Base-by-base conservation (phyloP, 2,888 invertebrate species). In the Coremacera marginata region DNA sequence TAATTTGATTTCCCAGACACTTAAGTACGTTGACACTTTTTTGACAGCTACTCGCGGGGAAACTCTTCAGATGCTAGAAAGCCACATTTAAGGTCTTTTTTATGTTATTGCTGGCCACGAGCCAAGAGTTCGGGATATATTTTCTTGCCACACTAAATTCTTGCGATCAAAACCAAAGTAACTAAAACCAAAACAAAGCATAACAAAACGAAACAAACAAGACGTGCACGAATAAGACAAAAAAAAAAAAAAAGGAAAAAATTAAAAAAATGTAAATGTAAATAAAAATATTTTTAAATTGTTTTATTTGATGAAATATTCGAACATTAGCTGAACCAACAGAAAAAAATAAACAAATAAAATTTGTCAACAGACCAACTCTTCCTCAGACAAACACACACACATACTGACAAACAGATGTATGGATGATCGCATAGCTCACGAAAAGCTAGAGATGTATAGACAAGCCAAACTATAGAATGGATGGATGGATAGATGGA, bases 21-120 rank as follows among this genome's bases (percentile, higher is more conserved):
- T 71, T 79, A 81, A 82, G 80, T 79, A 80, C 81, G 79, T 80
- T 80, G 81, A 81, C 82, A 82, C 77, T 80, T 77, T 76, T 78
- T 65, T 80, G 80, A 79, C 80, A 80, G 76, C 75, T 74, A 65
- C 76, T 75, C 52, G 27, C 44, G 44, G 11, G n/a, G 27, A 68
- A 19, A 19, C 55, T 9, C n/a, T 57, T 9, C 67, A 9, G n/a
- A 34, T 34, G 67, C 14, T 22, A 34, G 44, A 44, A 19, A 19
- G 8, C 37, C 14, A 14, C 7, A 11, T 57, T 60, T 60, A 25
- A 25, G 19, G 57, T 11, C 57, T 27, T 55, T 52, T 37, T 57
- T 52, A 2, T 57, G 34, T 52, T 27, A 8, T 52, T 31, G n/a
- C 70, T 74, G 74, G 74, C 74, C 34, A 19, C 11, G 16, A 37